Conservation (phyloP, 2,888 invertebrate species). For the Glyphotaelius pellucidus region DNA sequence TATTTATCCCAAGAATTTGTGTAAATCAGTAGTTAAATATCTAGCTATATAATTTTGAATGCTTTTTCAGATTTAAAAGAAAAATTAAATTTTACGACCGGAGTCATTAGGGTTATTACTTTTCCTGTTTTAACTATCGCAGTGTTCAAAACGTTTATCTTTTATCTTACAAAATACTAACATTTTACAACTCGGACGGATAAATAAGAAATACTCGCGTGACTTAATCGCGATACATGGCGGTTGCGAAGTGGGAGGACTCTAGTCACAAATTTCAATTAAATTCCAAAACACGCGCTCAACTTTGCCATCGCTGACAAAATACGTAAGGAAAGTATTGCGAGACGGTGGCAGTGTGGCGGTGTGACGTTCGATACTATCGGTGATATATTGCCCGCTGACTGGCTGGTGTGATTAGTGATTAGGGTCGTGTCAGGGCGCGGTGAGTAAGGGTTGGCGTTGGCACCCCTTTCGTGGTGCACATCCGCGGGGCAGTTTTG, state of each 20-base stretch:
- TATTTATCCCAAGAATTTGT: not conserved
- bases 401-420: not conserved
- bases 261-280: constrained; percentile 15
- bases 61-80: not conserved
- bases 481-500: not conserved
- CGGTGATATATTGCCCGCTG: constrained; percentile 6
- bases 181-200: not conserved
- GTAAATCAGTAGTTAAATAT: not conserved
- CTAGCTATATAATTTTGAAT: not conserved
- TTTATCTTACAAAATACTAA: too few relatives aligned
- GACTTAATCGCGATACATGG: constrained; percentile 5
- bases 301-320: not conserved
- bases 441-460: not conserved
- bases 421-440: not conserved
- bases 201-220: constrained; percentile 8
- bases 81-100: not conserved
- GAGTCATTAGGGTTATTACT: not conserved
- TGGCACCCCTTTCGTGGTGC: constrained; percentile 4
- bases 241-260: not conserved
- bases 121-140: not conserved
- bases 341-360: not conserved
- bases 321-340: not conserved
- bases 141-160: too few relatives aligned
- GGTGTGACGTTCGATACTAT: constrained; percentile 33
- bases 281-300: constrained; percentile 6